Percentiles rank a stretch among this genome's conserved stretches.
Evolutionary conservation across 2,888 invertebrate species (phyloP).

Genomic region (Candidula unifasciata): DNA sequence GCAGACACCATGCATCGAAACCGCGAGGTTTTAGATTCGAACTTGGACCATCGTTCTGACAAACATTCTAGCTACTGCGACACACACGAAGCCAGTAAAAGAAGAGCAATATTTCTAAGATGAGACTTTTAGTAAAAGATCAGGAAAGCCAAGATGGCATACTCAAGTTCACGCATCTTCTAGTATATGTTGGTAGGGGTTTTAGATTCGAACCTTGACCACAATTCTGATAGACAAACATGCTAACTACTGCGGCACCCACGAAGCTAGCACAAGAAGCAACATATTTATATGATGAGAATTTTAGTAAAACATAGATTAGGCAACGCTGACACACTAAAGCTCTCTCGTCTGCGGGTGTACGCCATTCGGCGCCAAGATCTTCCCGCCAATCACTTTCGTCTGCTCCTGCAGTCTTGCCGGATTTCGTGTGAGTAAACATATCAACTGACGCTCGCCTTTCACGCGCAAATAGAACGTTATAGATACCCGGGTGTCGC

Average conservation of each 20-base stretch:
- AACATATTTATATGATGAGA: not conserved
- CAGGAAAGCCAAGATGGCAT: no score
- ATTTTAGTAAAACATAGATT: constrained; percentile 10
- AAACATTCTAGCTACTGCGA: no score
- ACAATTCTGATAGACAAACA: no score
- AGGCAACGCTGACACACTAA: constrained; percentile 27
- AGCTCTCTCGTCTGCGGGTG: constrained; percentile 12
- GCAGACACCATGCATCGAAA: no score
- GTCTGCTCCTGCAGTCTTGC: constrained; percentile 20
- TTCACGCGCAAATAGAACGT: constrained; percentile 20
- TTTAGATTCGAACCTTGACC: no score
- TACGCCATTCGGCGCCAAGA: constrained; percentile 36
- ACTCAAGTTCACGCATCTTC: no score
- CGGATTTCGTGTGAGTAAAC: constrained; percentile 37
- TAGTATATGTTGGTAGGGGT: no score
- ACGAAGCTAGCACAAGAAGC: not conserved
- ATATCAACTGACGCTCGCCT: constrained; percentile 31
- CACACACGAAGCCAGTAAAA: no score
- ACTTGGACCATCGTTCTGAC: no score
- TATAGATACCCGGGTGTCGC: constrained; percentile 25
- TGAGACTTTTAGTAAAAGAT: no score
- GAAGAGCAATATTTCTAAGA: no score
- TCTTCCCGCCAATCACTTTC: constrained; percentile 28
- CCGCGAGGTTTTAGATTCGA: no score
- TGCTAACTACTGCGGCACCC: not conserved